phyloP scores from a whole-genome alignment of 2,888 invertebrate genomes.

The Nephrocerus scutellatus region DNA sequence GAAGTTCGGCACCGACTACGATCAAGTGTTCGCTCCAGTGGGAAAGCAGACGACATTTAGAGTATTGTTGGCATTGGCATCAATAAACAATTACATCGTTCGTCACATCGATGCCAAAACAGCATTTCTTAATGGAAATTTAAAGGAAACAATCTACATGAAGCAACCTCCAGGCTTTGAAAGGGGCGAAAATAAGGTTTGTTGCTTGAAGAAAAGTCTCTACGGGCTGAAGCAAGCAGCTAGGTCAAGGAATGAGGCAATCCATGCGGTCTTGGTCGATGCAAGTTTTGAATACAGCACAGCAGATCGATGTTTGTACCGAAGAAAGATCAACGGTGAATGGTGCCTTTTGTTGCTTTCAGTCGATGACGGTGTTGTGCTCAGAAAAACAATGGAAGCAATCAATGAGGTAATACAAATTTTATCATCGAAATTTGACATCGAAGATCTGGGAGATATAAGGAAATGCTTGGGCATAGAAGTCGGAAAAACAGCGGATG shows the following conservation, averaged over 20 bases:
- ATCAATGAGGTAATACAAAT: conserved; percentile 6
- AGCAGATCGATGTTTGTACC: too few relatives aligned
- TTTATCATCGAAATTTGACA: conserved; percentile 11
- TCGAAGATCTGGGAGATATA: conserved; percentile 14
- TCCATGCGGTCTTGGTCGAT: too few relatives aligned
- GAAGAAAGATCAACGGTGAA: too few relatives aligned
- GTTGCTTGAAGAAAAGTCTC: conserved; percentile 8
- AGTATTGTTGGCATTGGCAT: conserved; percentile 3
- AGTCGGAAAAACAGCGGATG: conserved; percentile 13
- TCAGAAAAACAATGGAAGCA: too few relatives aligned
- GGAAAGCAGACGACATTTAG: conserved; percentile 6
- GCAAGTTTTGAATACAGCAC: too few relatives aligned
- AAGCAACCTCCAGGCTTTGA: too few relatives aligned
- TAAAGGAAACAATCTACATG: too few relatives aligned
- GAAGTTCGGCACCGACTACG: conserved; percentile 8
- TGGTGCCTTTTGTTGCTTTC: too few relatives aligned
- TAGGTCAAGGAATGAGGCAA: too few relatives aligned
- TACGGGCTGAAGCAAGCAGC: conserved; percentile 14
- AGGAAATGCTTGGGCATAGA: conserved; percentile 17
- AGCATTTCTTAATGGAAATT: conserved; percentile 10
- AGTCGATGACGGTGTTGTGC: too few relatives aligned
- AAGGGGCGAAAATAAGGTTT: conserved; percentile 1
- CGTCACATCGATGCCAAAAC: conserved; percentile 8
- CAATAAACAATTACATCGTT: neutral
- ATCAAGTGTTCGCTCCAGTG: conserved; percentile 10